phyloP scores from a whole-genome alignment of 2,888 invertebrate genomes.

The Pseudococcus jackbeardsleyi region DNA sequence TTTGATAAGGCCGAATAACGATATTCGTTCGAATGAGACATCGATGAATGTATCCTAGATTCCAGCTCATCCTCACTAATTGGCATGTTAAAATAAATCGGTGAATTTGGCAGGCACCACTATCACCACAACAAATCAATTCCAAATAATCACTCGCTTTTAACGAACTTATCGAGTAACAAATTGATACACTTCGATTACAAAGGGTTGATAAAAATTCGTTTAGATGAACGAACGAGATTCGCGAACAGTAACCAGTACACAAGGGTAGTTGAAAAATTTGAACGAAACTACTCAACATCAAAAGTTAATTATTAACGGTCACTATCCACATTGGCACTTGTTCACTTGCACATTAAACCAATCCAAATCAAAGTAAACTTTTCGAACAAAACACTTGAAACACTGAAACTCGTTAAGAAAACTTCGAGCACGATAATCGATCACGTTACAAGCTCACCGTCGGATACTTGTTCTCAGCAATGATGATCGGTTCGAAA shows the following conservation, averaged over 20 bases:
- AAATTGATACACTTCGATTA: not conserved
- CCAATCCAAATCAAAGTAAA: not conserved
- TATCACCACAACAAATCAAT: not conserved
- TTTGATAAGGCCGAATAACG: constrained; percentile 58
- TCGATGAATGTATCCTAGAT: constrained; percentile 58
- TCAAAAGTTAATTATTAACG: not conserved
- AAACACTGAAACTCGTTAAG: too few species aligned
- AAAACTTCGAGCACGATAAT: too few species aligned
- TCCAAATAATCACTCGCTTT: not conserved
- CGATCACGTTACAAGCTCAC: not conserved
- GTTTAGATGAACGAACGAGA: not conserved
- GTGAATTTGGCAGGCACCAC: not conserved
- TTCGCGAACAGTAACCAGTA: not conserved
- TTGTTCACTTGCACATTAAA: not conserved
- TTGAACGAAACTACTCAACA: not conserved
- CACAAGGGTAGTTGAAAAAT: not conserved
- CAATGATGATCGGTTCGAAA: not conserved
- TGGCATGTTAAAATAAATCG: constrained; percentile 34
- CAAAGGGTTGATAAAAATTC: not conserved
- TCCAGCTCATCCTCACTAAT: constrained; percentile 64
- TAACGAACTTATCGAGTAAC: not conserved
- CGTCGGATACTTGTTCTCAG: not conserved
- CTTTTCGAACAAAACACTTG: not conserved
- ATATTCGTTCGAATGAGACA: constrained; percentile 55
- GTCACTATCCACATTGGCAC: not conserved